Evolutionary conservation across 2,797 vertebrate species (phyloP).

Genomic region (Calcarius lapponicus): DNA sequence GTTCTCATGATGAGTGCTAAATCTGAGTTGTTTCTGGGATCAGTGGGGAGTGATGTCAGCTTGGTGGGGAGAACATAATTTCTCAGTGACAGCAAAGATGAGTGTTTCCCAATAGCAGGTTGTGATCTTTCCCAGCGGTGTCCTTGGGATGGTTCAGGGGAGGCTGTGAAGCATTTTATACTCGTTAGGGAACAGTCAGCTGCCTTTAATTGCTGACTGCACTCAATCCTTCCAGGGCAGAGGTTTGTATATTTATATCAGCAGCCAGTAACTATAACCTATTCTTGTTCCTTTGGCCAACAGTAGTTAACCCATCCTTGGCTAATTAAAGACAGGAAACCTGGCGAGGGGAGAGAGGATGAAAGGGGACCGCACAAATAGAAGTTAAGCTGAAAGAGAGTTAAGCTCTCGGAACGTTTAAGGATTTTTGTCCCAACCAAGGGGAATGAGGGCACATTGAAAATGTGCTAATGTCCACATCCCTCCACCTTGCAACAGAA

Average conservation of each 20-base stretch:
- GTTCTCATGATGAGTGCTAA: background rate
- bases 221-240: background rate
- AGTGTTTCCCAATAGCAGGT: background rate
- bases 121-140: background rate
- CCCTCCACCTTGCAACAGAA: background rate
- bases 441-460: background rate
- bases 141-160: slow-evolving; percentile 2
- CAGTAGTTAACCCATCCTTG: background rate
- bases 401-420: background rate
- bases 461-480: background rate
- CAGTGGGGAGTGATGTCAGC: background rate
- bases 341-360: rapidly evolving
- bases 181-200: background rate
- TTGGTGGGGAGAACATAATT: background rate
- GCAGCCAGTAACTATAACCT: background rate
- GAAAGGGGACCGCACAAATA: background rate
- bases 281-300: background rate
- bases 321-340: background rate
- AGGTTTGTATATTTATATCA: background rate
- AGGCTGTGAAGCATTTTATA: slow-evolving; percentile 32
- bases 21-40: background rate
- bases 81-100: background rate
- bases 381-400: background rate
- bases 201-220: slow-evolving; percentile 34
- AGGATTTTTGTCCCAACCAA: background rate